Evolutionary conservation across 2,888 invertebrate species (phyloP), one percentile per base, ranked within the genome.

Genomic region (Troglohyphantes excavatus): DNA sequence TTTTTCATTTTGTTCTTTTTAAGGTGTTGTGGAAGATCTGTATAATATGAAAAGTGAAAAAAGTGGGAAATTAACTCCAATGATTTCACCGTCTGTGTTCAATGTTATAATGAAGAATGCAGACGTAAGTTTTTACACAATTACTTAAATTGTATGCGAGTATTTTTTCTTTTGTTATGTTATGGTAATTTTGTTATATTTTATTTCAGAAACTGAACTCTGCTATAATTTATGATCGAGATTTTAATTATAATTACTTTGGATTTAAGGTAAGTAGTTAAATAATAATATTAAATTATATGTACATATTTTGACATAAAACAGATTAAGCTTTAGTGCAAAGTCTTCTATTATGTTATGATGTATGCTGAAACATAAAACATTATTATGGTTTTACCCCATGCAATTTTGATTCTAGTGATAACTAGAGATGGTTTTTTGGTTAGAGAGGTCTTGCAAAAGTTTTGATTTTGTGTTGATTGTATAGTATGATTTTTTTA

Each of bases 191-290:
- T 39, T n/a, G 29, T 33, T 29, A 26, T 68, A 13, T 23, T 23
- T 68, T 78, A 26, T 83, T 93, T 90, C 92, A 94, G 92, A 95
- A 95, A 91, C 94, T 99, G 75, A 98, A 99, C 94, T 98, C 98
- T 0, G 96, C 98, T 23, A 98, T 99, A 92, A 97, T 99, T 61
- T 98, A 99, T 93, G 98, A 99, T 93, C 95, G 99, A 92, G 99
- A 99, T 94, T 99, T 97, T 93, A 96, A 95, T 90, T 99, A 99
- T 94, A 98, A 98, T 93, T 99, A 98, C 93, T 99, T 99, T 95
- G 99, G 99, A n/a, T 99, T 99, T 93, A 99, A 99, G 94, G 91
- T 91, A 90, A 76, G 53, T 75, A 39, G n/a, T 39, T 39, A 0
- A 39, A 39, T 39, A 3, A 39, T 39, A 39, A 7, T 39, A 13